These are phyloP conservation scores for Atta cephalotes DNA, from an alignment of 1,140 invertebrate species.

Conservation along the genomic window DNA sequence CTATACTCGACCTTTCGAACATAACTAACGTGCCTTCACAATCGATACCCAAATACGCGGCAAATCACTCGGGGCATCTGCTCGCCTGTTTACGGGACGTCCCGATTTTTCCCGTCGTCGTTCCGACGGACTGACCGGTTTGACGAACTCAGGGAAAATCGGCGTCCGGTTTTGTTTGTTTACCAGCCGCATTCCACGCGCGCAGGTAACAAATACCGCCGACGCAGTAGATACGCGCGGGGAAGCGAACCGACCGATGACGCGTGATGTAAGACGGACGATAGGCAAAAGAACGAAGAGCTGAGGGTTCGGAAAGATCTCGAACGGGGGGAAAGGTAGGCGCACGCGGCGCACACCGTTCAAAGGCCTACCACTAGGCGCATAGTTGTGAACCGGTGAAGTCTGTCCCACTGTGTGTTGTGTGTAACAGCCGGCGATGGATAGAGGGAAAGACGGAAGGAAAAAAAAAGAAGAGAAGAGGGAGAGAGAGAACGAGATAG, in stretches of 20 bases:
- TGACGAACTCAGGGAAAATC: not conserved
- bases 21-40: not conserved
- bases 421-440: constrained; percentile 69
- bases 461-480: not conserved
- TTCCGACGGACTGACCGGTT: too few species aligned
- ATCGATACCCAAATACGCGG: not conserved
- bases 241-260: not conserved
- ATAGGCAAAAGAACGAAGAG: constrained; percentile 41
- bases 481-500: constrained; percentile 20
- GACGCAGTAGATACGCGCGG: not conserved
- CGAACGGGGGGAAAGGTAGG: constrained; percentile 41
- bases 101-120: not conserved
- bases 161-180: not conserved
- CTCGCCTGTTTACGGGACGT: not conserved
- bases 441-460: constrained; percentile 57
- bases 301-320: constrained; percentile 25
- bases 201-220: not conserved
- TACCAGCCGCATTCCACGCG: constrained; percentile 19
- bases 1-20: not conserved
- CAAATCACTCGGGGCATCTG: not conserved
- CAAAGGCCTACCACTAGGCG: constrained; percentile 73
- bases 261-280: constrained; percentile 15
- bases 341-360: constrained; percentile 66
- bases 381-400: constrained; percentile 74
- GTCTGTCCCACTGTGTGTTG: constrained; percentile 65